These are phyloP conservation scores for Eulemur rufifrons DNA, from an alignment of 2,113 vertebrate genomes.

Conservation along the genomic window DNA sequence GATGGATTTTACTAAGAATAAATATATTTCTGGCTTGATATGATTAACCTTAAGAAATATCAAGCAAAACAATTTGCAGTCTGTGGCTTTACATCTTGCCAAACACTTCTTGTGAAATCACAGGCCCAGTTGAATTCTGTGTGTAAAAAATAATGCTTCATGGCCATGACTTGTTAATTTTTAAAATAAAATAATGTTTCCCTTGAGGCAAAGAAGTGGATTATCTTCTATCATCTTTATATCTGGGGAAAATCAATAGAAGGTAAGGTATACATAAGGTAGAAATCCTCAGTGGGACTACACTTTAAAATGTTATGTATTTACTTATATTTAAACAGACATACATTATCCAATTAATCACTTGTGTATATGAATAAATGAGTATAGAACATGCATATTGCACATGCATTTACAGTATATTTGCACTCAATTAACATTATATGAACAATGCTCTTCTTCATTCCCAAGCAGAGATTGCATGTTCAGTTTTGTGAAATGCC, in stretches of 20 bases:
- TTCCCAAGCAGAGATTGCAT: not conserved
- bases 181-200: conserved; percentile 60
- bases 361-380: not conserved
- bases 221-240: conserved; percentile 64
- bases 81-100: conserved; percentile 37
- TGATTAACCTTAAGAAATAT: conserved; percentile 56
- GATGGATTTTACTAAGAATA: conserved; percentile 51
- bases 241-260: conserved; percentile 44
- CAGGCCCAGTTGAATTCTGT: not conserved
- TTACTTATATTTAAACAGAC: not conserved
- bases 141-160: not conserved
- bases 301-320: conserved; percentile 28
- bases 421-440: not conserved
- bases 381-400: not conserved
- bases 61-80: conserved; percentile 49
- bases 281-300: not conserved
- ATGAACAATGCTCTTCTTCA: not conserved
- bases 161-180: conserved; percentile 63
- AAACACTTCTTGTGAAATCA: conserved; percentile 60
- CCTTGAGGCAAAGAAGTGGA: conserved; percentile 40
- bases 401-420: not conserved
- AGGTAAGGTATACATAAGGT: not conserved
- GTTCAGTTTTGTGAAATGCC: conserved; percentile 39
- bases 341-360: not conserved
- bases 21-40: conserved; percentile 34